These are phyloP conservation scores for Meloidogyne floridensis DNA, from an alignment of 1,140 invertebrate genomes.

Conservation along the genomic window DNA sequence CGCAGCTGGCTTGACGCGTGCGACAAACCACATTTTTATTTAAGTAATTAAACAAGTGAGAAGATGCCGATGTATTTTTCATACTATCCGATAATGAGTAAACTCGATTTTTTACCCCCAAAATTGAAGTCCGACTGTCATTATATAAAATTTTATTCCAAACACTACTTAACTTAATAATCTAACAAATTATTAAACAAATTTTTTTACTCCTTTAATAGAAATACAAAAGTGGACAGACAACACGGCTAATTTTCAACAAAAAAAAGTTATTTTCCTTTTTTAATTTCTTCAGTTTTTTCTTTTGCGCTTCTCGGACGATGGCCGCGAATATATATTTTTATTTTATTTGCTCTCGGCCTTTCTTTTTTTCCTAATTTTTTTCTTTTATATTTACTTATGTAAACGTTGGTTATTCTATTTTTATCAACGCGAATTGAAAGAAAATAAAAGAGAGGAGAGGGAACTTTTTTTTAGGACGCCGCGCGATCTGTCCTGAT, in stretches of 20 bases:
- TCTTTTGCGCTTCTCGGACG: background rate
- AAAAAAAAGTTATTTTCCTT: background rate
- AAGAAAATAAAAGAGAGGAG: background rate
- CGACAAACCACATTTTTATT: no score
- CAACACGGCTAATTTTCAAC: background rate
- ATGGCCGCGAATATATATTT: background rate
- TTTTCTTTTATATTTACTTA: background rate
- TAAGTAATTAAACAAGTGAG: no score
- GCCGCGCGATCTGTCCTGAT: background rate
- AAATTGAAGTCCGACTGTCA: no score
- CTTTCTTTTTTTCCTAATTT: background rate
- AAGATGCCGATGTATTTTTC: no score
- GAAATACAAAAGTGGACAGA: background rate
- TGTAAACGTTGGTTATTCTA: background rate
- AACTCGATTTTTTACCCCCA: no score
- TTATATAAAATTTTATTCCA: no score
- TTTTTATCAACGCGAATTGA: background rate
- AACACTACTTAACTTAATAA: no score
- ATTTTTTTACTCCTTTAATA: no score
- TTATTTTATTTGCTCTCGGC: background rate
- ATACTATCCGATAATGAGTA: no score
- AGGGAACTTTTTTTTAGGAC: background rate
- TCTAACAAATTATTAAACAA: no score
- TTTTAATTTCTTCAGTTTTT: background rate
- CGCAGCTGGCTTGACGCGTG: no score